Percentiles rank a stretch among this genome's conserved stretches.
phyloP scores from a whole-genome alignment of 2,797 vertebrate species.

The Eulemur albifrons region DNA sequence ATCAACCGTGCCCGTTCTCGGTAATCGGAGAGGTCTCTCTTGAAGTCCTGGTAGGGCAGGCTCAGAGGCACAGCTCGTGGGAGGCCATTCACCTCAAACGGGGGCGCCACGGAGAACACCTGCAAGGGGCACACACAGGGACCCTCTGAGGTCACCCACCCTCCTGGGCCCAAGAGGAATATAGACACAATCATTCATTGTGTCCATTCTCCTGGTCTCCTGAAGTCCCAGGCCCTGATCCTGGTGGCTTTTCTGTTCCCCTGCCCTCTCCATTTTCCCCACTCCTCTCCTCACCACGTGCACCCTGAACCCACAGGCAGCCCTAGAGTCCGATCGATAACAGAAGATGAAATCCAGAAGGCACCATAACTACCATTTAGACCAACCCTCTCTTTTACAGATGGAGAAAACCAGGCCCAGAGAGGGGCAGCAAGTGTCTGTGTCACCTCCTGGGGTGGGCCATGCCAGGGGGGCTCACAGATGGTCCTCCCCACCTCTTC shows the following conservation, averaged over 20 bases:
- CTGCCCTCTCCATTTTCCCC: neutral
- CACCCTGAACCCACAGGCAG: neutral
- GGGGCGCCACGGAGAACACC: constrained; percentile 85
- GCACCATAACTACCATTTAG: neutral
- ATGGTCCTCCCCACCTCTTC: neutral
- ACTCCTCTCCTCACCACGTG: neutral
- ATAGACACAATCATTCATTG: too few species aligned
- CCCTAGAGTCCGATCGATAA: neutral
- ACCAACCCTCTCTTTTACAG: neutral
- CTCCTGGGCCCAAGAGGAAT: neutral
- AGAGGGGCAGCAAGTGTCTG: neutral
- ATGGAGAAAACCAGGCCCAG: neutral
- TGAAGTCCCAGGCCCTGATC: neutral
- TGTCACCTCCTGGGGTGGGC: neutral
- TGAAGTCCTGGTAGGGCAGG: constrained; percentile 89
- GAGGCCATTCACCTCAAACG: constrained; percentile 87
- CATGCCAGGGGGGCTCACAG: neutral
- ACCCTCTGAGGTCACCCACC: constrained; percentile 42
- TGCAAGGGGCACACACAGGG: constrained; percentile 80
- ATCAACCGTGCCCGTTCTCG: constrained; percentile 87
- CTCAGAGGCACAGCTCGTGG: constrained; percentile 87
- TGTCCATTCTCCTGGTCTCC: neutral
- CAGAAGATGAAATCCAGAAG: neutral
- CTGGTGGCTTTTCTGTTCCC: neutral
- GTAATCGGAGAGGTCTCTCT: constrained; percentile 88